Conservation (phyloP, 2,888 invertebrate genomes). For the Lasioglossum malachurum region DNA sequence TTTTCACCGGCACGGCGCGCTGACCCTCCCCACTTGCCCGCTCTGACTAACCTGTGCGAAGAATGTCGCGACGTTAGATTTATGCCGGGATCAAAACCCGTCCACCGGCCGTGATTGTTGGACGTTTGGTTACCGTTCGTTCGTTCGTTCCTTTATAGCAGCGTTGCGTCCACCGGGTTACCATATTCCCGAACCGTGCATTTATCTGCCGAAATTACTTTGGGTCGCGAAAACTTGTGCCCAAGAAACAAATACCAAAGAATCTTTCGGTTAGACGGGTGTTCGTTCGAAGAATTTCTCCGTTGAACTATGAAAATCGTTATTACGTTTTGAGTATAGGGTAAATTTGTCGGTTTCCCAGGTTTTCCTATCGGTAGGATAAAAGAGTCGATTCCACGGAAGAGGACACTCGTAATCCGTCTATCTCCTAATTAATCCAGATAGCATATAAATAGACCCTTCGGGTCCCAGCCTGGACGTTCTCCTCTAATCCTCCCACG, state of each 20-base stretch:
- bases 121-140: conserved; percentile 53
- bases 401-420: conserved; percentile 52
- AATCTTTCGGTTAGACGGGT: background rate
- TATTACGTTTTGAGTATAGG: background rate
- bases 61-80: conserved; percentile 61
- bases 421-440: conserved; percentile 75
- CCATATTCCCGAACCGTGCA: conserved; percentile 41
- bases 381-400: conserved; percentile 53
- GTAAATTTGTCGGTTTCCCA: background rate
- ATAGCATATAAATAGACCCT: conserved; percentile 69
- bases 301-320: background rate
- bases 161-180: conserved; percentile 25
- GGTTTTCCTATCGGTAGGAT: background rate
- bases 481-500: conserved; percentile 75
- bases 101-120: conserved; percentile 56
- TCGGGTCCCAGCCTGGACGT: conserved; percentile 67
- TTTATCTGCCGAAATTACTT: conserved; percentile 45
- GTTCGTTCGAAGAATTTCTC: background rate
- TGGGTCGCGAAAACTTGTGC: conserved; percentile 21
- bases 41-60: conserved; percentile 18
- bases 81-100: conserved; percentile 63
- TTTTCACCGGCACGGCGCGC: conserved; percentile 57
- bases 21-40: background rate
- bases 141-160: conserved; percentile 40
- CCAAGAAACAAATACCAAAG: background rate